Base-by-base conservation (phyloP, 2,888 invertebrate genomes). In the Pseudococcus longispinus region DNA sequence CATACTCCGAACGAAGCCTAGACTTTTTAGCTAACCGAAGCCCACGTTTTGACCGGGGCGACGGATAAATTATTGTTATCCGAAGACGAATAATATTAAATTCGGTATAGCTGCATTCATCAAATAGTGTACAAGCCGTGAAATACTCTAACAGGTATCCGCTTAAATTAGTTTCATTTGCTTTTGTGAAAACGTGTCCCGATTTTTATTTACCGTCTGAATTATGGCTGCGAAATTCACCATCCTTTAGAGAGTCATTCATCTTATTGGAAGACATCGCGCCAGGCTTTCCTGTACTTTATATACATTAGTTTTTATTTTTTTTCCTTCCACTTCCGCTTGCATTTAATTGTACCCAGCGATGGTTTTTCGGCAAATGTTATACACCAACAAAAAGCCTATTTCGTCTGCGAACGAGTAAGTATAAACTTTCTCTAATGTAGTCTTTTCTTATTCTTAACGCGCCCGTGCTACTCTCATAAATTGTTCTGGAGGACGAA, bases 231-330 rank as follows among this genome's bases (percentile, higher is more conserved):
- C 0, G 29, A 70, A 70, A 15, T 70, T 70, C 29, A 11, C 29
- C 29, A 70, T 70, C 70, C 70, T 70, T 70, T 29, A 70, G 70
- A 70, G 70, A 70, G 70, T 70, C 70, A 70, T 70, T 70, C 70
- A 70, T 70, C 70, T 70, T 70, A 70, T 70, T 70, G 70, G 70
- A 70, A 70, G 70, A 70, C 70, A 70, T 70, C 29, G 70, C 70
- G 70, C 70, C 11, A 70, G 70, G 29, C 70, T 70, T 70, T 70
- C 70, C 29, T 70, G 70, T 70, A 70, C 70, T 70, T 70, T 70
- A 70, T 70, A 70, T 70, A 70, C 70, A 70, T 70, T 70, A 70
- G 70, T 70, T 70, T 70, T 70, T 70, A 65, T 70, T 70, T 70
- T 60, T 70, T 70, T 70, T 29, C 29, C 70, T 65, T 70, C 70